Evolutionary conservation across 2,797 vertebrate species (phyloP).

Genomic region (Anomalospiza imberbis): DNA sequence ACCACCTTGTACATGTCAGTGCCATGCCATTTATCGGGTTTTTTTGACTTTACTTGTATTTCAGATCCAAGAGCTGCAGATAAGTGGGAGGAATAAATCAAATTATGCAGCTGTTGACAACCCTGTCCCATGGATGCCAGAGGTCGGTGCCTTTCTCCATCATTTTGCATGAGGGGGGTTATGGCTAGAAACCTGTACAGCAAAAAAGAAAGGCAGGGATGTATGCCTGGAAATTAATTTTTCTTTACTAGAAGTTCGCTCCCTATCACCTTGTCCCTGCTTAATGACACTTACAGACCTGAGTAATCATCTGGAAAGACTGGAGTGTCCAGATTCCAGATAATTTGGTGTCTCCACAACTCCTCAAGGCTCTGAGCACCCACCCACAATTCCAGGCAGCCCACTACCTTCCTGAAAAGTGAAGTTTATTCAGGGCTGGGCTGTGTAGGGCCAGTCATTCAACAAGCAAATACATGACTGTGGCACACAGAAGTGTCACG

Average conservation of each 20-base stretch:
- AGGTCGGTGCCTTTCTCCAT: constrained; percentile 60
- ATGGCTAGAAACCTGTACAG: neutral
- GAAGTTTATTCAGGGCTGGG: neutral
- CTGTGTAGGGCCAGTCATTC: neutral
- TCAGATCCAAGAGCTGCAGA: constrained; percentile 49
- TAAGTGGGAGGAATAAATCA: neutral
- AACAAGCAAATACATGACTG: neutral
- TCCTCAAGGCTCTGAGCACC: neutral
- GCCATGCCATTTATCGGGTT: neutral
- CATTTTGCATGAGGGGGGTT: neutral
- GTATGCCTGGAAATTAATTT: neutral
- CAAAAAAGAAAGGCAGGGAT: neutral
- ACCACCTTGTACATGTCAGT: neutral
- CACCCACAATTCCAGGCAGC: neutral
- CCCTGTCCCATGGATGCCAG: constrained; percentile 65
- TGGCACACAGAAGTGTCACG: neutral
- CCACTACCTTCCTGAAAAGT: neutral
- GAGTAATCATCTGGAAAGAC: neutral
- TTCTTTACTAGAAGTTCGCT: neutral
- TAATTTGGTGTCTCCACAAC: neutral
- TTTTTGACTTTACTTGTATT: constrained; percentile 15
- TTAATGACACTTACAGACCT: neutral
- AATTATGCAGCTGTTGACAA: constrained; percentile 35
- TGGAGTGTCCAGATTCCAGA: constrained; percentile 23
- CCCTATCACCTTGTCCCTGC: neutral